Evolutionary conservation across 1,140 invertebrate species (phyloP), one percentile per base, ranked within the genome.

Genomic region (Medauroidea extradentata): DNA sequence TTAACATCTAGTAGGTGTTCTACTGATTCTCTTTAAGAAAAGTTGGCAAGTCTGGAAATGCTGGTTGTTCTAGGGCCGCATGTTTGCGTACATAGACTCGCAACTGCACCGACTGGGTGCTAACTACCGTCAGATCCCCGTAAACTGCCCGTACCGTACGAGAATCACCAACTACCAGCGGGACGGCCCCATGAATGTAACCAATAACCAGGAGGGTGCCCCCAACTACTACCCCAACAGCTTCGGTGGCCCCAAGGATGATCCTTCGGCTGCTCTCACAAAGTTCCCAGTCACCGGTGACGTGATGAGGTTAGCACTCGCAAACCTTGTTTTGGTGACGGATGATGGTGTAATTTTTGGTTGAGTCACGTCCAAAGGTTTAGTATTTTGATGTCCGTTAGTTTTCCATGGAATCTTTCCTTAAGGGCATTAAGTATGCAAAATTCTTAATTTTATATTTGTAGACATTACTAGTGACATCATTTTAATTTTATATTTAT

Each of bases 151-250:
- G 4, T 81, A 75, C 62, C 67, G 74, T 23, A 42, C 61, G 4
- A 63, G 57, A 21, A 18, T 46, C 3, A 50, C 66, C 19, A 84
- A 84, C 65, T 84, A 83, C 65, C 81, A 85, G 65, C 69, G 84
- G 43, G 85, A 85, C 72, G 85, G 86, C 0, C 74, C 77, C n/a
- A 77, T 74, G 71, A 68, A 64, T 29, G 49, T 54, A 18, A 59
- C 60, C 38, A 53, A 53, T 21, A 43, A 57, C 24, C 51, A 66
- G 52, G 78, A 59, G 61, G 78, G 76, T 51, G 81, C 81, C 38
- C 85, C 85, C 2, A 85, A 85, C 69, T 86, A 86, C 67, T 83
- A 75, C 68, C 85, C 85, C 0, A 86, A 86, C 73, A 83, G 81
- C 65, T 87, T 86, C 70, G 67, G 64, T 56, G 83, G 82, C n/a